A percentile compares a stretch with the other conserved stretches of the same genome.
Evolutionary conservation across 2,797 vertebrate genomes (phyloP).

Genomic region (Macrochelys suwanniensis): DNA sequence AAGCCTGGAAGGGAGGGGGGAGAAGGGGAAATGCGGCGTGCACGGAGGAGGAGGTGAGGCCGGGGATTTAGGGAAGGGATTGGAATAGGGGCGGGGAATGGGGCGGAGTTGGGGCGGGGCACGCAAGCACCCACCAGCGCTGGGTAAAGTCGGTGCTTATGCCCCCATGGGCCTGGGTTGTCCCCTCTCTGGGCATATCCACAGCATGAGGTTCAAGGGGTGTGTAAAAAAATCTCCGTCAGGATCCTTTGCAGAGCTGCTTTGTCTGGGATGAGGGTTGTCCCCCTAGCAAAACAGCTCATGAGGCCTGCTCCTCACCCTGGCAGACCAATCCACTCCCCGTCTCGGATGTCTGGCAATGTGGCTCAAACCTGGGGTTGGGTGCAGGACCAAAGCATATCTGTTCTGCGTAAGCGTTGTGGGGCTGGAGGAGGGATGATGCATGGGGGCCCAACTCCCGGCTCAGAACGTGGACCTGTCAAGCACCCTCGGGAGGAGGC

Average conservation of each 20-base stretch:
- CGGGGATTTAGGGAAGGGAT: too few relatives aligned
- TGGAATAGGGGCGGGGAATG: too few relatives aligned
- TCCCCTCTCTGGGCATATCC: too few relatives aligned
- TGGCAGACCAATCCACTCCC: not conserved
- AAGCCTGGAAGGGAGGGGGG: too few relatives aligned
- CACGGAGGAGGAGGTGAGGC: too few relatives aligned
- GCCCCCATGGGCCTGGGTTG: too few relatives aligned
- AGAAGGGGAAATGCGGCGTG: too few relatives aligned
- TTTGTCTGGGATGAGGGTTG: not conserved
- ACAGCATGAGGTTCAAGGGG: too few relatives aligned
- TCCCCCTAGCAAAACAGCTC: not conserved
- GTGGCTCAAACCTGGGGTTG: not conserved
- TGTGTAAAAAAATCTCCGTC: not conserved
- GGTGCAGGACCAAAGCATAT: not conserved
- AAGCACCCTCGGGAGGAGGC: not conserved
- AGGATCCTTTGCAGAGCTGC: not conserved
- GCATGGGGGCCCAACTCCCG: not conserved
- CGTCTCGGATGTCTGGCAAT: not conserved
- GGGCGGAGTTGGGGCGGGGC: too few relatives aligned
- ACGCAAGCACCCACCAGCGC: too few relatives aligned
- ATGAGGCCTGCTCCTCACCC: not conserved
- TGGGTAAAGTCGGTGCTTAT: too few relatives aligned
- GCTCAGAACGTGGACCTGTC: not conserved
- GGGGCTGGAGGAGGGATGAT: not conserved
- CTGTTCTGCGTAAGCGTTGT: not conserved